Evolutionary conservation across 2,888 invertebrate genomes (phyloP).

Genomic region (Eupithecia inturbata): DNA sequence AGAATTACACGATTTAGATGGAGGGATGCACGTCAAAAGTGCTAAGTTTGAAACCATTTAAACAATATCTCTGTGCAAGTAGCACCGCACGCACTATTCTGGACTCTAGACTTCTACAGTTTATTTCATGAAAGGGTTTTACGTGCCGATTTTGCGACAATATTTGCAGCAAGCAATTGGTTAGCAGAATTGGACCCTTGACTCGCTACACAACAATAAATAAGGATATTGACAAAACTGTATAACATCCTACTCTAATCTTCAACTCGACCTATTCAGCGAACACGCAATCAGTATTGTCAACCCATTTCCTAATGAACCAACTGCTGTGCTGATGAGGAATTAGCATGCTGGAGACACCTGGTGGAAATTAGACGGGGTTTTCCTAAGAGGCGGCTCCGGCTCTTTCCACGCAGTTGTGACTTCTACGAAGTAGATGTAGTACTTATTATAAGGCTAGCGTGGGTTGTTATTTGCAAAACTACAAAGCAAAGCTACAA

Average conservation of each 20-base stretch:
- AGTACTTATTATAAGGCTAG: neutral
- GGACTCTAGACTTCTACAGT: no score
- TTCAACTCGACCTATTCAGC: neutral
- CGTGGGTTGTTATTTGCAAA: neutral
- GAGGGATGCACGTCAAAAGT: neutral
- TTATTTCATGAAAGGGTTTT: neutral
- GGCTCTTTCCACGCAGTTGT: neutral
- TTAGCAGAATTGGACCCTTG: neutral
- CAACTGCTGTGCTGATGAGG: neutral
- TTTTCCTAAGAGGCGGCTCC: neutral
- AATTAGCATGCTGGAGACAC: neutral
- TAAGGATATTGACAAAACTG: neutral
- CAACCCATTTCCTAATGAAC: neutral
- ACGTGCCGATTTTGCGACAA: neutral
- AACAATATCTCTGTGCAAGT: neutral
- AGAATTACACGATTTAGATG: neutral
- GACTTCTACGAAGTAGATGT: neutral
- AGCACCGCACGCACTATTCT: neutral
- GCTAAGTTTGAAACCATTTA: neutral
- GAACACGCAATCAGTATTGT: neutral
- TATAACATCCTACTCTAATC: neutral
- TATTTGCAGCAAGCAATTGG: no score
- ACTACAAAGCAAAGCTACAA: neutral
- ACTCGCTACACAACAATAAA: no score
- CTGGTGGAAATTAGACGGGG: neutral